Evolutionary conservation across 1,140 invertebrate species (phyloP), one percentile per base, ranked within the genome.

Genomic region (Drosophila nigromelanica): DNA sequence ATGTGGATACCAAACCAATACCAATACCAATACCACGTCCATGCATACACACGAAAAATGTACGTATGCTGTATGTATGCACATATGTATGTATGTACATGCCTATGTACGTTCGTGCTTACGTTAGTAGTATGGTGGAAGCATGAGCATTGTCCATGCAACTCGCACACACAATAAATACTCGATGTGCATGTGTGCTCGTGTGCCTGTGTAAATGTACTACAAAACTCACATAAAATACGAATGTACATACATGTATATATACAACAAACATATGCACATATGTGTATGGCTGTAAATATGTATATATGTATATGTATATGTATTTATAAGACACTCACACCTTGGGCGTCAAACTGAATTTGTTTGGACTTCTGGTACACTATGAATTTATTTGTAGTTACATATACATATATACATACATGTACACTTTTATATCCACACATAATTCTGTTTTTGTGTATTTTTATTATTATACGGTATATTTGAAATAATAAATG

Each of bases 11-110:
- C 27, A 27, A 27, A 35, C 14, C 42, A 66, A 15, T 52, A 33
- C 50, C 27, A 52, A 56, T 39, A 60, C 47, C n/a, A 61, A 61
- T 47, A 50, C 55, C n/a, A 27, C 21, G 35, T 7, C 37, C 11
- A 58, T 30, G 63, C 43, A 66, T 58, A 67, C 64, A 67, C 27
- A 66, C 15, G 11, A 51, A 42, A 50, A 42, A 45, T 45, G 10
- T 64, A 47, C 10, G 33, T 47, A 48, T 66, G 14, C 62, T 39
- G 30, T 59, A 50, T 39, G 47, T 35, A 55, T 35, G 15, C 52
- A 47, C 35, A 37, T 18, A 1, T 27, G 27, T 27, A 21, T 35
- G 33, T 35, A 43, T 61, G 14, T 14, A 52, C 50, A 11, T 33
- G 18, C 18, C 8, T 40, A 42, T 37, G 6, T 58, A 30, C 7